A percentile compares a stretch with the other conserved stretches of the same genome.
Evolutionary conservation across 2,888 invertebrate species (phyloP).

Genomic region (Uloborus plumipes): DNA sequence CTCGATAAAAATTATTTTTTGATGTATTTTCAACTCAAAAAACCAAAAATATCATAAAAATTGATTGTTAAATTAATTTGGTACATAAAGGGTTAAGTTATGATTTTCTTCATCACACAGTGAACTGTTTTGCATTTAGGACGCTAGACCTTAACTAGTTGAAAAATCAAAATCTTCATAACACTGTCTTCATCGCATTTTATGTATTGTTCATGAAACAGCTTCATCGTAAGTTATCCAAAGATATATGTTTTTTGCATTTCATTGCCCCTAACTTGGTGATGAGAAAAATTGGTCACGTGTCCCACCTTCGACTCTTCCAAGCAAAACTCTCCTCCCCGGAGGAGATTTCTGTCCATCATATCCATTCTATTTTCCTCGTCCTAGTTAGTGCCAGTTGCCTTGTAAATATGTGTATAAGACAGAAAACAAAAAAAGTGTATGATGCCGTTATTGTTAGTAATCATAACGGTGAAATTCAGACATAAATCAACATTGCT

Average conservation of each 20-base stretch:
- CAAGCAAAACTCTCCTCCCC: slow-evolving; percentile 1
- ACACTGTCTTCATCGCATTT: no score
- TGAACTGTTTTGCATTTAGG: no score
- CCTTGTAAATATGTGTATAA: slow-evolving; percentile 65
- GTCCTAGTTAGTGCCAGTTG: slow-evolving; percentile 59
- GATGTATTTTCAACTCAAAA: no score
- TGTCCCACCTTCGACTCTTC: slow-evolving; percentile 36
- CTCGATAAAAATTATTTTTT: no score
- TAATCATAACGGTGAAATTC: slow-evolving; percentile 62
- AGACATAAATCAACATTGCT: slow-evolving; percentile 63
- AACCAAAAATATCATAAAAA: no score
- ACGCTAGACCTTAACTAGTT: no score
- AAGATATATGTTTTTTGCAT: slow-evolving; percentile 51
- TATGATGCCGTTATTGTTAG: slow-evolving; percentile 61
- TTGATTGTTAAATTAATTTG: no score
- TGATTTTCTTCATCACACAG: no score
- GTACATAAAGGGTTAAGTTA: no score
- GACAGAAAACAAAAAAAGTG: slow-evolving; percentile 26
- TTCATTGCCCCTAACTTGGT: slow-evolving; percentile 40
- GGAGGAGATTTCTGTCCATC: slow-evolving; percentile 48
- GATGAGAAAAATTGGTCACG: slow-evolving; percentile 19
- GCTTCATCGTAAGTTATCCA: slow-evolving; percentile 60
- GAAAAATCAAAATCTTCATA: no score
- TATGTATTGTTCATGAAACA: slow-evolving; percentile 12
- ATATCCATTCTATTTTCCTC: slow-evolving; percentile 45